Percentiles rank a stretch among this genome's conserved stretches.
These are phyloP conservation scores for Xenopus laevis DNA, from an alignment of 2,113 vertebrate genomes.

Conservation along the genomic window DNA sequence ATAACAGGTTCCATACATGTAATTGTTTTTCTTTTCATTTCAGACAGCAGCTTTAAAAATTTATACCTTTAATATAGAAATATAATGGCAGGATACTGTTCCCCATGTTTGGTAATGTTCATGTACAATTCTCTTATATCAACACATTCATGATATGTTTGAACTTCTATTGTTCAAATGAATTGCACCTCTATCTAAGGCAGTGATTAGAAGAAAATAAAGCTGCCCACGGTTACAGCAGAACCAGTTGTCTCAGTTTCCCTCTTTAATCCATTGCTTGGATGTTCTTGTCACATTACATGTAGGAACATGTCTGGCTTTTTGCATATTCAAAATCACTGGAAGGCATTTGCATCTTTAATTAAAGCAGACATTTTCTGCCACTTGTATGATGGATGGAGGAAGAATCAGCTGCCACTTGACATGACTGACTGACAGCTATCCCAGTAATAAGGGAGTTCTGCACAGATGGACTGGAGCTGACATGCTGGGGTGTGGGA, in stretches of 20 bases:
- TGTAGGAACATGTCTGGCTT: not conserved
- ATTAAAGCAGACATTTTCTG: conserved; percentile 19
- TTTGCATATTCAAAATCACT: conserved; percentile 23
- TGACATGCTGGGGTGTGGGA: conserved; percentile 20
- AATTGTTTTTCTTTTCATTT: too few species aligned
- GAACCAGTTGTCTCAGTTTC: not conserved
- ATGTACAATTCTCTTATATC: too few species aligned
- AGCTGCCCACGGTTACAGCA: not conserved
- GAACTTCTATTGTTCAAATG: too few species aligned
- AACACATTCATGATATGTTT: too few species aligned
- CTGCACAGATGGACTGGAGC: conserved; percentile 31
- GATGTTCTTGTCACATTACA: conserved; percentile 6
- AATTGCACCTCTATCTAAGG: too few species aligned
- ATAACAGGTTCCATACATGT: too few species aligned
- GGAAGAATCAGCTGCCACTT: conserved; percentile 23
- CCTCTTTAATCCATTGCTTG: not conserved
- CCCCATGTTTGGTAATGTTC: too few species aligned
- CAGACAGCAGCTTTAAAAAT: too few species aligned
- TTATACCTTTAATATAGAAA: too few species aligned
- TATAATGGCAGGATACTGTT: too few species aligned
- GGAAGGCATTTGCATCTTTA: not conserved
- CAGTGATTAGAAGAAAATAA: not conserved
- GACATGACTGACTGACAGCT: not conserved
- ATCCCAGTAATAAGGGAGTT: conserved; percentile 2
- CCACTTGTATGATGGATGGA: conserved; percentile 26